phyloP scores from a whole-genome alignment of 2,888 invertebrate species.

The Cryptophagus acutangulus region DNA sequence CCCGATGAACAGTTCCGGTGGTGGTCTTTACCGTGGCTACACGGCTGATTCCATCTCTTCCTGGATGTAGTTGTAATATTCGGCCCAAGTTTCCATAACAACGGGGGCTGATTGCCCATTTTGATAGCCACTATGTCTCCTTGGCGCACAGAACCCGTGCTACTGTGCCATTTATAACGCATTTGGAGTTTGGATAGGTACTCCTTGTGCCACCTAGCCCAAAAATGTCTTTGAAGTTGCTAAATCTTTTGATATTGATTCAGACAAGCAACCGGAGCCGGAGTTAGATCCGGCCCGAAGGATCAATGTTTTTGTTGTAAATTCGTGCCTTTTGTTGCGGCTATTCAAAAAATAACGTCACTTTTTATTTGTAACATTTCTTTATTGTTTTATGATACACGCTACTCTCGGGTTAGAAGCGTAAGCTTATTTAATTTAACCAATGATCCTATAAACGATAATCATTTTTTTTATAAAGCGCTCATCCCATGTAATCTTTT shows the following conservation, averaged over 20 bases:
- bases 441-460: too few species aligned
- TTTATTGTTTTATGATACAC: too few species aligned
- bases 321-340: too few species aligned
- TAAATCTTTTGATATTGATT: slow-evolving; percentile 8
- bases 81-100: background rate
- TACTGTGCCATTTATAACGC: slow-evolving; percentile 2
- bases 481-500: too few species aligned
- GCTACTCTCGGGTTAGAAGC: too few species aligned
- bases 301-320: slow-evolving; percentile 6
- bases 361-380: too few species aligned
- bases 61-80: background rate
- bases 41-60: background rate
- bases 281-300: slow-evolving; percentile 2
- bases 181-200: slow-evolving; percentile 5
- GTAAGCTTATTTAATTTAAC: too few species aligned
- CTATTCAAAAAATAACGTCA: too few species aligned
- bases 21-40: slow-evolving; percentile 2
- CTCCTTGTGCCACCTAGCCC: background rate
- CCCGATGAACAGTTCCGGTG: background rate
- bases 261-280: slow-evolving; percentile 4
- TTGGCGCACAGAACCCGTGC: background rate
- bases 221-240: slow-evolving; percentile 6
- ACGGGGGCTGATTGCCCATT: background rate
- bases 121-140: background rate
- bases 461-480: too few species aligned